Evolutionary conservation across 2,888 invertebrate genomes (phyloP).

Genomic region (Alcis repandata): DNA sequence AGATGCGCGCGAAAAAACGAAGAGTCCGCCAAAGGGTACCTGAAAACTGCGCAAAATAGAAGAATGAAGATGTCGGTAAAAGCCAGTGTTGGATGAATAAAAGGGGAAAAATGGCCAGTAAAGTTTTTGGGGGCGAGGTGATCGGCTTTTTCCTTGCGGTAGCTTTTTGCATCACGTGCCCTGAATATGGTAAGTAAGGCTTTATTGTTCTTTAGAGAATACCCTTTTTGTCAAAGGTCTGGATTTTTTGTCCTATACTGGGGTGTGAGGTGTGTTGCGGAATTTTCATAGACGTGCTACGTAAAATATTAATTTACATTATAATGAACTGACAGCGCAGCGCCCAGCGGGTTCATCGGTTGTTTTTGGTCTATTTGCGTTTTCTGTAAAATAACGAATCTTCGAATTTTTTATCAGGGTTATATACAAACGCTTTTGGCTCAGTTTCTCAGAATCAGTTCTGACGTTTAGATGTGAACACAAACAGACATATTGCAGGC

Average conservation of each 20-base stretch:
- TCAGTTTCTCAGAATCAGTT: no score
- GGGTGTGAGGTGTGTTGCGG: background rate
- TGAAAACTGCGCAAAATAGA: conserved; percentile 67
- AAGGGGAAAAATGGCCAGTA: conserved; percentile 79
- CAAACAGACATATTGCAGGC: no score
- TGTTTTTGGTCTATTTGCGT: no score
- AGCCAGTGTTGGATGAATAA: conserved; percentile 80
- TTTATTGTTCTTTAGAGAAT: conserved; percentile 36
- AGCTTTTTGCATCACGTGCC: conserved; percentile 80
- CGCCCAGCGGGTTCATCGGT: no score
- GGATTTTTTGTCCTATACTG: conserved; percentile 12
- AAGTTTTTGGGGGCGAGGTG: conserved; percentile 77
- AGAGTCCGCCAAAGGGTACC: conserved; percentile 62
- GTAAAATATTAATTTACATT: background rate
- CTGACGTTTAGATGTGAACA: no score
- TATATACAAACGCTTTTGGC: no score
- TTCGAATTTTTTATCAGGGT: no score
- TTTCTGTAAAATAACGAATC: no score
- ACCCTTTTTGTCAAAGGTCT: conserved; percentile 31
- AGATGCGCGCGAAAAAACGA: conserved; percentile 64
- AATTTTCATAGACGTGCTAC: background rate
- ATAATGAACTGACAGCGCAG: no score
- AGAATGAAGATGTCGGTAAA: conserved; percentile 79
- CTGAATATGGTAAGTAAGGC: conserved; percentile 78
- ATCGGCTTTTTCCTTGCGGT: conserved; percentile 81